Conservation (phyloP, 2,113 vertebrate species). For the Brienomyrus brachyistius region DNA sequence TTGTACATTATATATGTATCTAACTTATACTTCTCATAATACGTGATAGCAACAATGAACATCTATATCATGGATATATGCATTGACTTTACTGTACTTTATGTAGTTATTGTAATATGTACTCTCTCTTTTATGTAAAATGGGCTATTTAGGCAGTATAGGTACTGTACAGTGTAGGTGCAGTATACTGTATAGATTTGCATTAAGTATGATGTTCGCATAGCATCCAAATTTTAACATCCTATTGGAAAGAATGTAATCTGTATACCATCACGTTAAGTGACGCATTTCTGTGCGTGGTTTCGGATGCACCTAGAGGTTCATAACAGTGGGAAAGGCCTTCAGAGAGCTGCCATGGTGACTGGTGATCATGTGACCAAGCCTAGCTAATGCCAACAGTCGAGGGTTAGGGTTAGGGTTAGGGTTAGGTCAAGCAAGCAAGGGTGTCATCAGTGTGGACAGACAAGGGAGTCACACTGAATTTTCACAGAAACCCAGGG, state of each 20-base stretch:
- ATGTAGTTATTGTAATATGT: not conserved
- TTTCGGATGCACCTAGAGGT: constrained; percentile 6
- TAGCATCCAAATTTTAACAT: not conserved
- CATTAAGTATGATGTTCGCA: not conserved
- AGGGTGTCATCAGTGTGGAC: constrained; percentile 34
- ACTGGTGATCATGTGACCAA: not conserved
- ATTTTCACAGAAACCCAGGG: not conserved
- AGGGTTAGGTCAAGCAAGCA: not conserved
- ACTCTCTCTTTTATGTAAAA: not conserved
- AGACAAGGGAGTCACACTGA: constrained; percentile 18
- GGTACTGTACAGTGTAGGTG: not conserved
- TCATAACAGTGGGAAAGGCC: constrained; percentile 31
- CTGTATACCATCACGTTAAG: not conserved
- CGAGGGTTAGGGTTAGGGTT: not conserved
- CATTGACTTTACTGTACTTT: not conserved
- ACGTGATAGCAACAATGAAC: not conserved
- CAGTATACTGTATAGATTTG: not conserved
- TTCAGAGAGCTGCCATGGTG: not conserved
- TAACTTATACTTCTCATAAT: not conserved
- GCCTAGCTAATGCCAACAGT: not conserved
- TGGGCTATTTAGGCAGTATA: not conserved
- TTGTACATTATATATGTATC: not conserved
- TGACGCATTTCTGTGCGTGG: not conserved
- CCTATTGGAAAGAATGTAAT: not conserved
- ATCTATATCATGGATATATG: not conserved